Evolutionary conservation across 2,888 invertebrate species (phyloP), one percentile per base, ranked within the genome.

Genomic region (Leptinotarsa haldemani): DNA sequence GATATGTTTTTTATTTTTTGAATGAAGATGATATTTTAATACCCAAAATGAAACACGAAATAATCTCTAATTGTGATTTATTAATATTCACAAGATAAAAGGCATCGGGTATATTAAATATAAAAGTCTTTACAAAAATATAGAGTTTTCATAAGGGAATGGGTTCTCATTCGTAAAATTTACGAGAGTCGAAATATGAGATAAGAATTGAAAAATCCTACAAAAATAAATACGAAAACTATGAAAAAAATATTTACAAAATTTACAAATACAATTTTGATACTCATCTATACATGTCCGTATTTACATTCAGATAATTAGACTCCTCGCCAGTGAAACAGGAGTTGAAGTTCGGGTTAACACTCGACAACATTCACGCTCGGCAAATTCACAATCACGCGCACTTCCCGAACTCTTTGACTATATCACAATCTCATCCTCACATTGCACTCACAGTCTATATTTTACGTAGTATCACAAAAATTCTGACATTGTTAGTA

Each of bases 401-500:
- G 81, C 79, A 65, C 50, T 69, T 52, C 79, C 82, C 81, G 80
- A 79, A 74, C 76, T 80, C 61, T 50, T 76, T 83, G 80, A 82
- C 80, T 84, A 85, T 84, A 84, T 84, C 84, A 84, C 85, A 84
- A 40, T 82, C 80, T 79, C 77, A 78, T 80, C 81, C 79, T 79
- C 83, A 71, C 79, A 85, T 85, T 85, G 85, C 85, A 85, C 85
- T 83, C 84, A 83, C 84, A 83, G 83, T 85, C 82, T 82, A 82
- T 83, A 82, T 30, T 53, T 77, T 74, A 83, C 82, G 82, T 84
- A 85, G 84, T 86, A 87, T 87, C 87, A 87, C 87, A 87, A 85
- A 85, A 77, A 76, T 67, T 81, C 81, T 84, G 83, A 84, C 83
- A 82, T 79, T 82, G 69, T 25, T 58, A 67, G 68, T 67, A 50